Conservation (phyloP, 1,140 invertebrate species). For the Cecropterus lyciades region DNA sequence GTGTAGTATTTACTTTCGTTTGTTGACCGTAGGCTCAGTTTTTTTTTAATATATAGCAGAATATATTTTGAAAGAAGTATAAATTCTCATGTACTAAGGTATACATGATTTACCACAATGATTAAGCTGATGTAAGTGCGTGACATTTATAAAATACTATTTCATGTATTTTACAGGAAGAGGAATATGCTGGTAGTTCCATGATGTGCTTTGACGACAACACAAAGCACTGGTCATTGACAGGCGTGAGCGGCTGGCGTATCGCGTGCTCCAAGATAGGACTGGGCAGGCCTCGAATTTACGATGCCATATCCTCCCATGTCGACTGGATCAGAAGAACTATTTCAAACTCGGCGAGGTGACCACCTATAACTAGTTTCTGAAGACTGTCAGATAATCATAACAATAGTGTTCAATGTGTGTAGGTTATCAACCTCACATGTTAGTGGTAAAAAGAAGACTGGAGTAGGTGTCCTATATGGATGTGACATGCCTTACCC, state of each 20-base stretch:
- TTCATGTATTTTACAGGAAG: constrained; percentile 85
- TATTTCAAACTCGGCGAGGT: constrained; percentile 80
- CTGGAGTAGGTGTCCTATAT: not conserved
- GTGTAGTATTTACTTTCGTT: no score
- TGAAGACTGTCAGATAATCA: constrained; percentile 44
- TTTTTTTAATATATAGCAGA: no score
- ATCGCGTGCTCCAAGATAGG: constrained; percentile 90
- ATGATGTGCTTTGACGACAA: constrained; percentile 90
- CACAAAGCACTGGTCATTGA: constrained; percentile 88
- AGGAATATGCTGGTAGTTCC: constrained; percentile 94
- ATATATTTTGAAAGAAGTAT: no score
- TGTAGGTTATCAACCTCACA: not conserved
- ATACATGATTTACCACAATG: no score
- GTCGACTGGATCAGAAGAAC: constrained; percentile 92
- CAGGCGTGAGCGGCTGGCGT: constrained; percentile 92
- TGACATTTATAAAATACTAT: no score
- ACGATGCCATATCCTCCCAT: constrained; percentile 92
- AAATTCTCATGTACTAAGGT: no score
- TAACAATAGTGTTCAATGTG: constrained; percentile 7
- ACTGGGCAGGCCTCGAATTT: constrained; percentile 90
- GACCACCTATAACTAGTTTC: constrained; percentile 46
- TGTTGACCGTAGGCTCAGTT: no score
- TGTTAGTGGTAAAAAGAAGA: constrained; percentile 1
- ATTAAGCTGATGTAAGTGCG: no score
- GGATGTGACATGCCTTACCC: not conserved